phyloP scores from a whole-genome alignment of 1,140 invertebrate genomes.

The Holcopasites calliopsidis region DNA sequence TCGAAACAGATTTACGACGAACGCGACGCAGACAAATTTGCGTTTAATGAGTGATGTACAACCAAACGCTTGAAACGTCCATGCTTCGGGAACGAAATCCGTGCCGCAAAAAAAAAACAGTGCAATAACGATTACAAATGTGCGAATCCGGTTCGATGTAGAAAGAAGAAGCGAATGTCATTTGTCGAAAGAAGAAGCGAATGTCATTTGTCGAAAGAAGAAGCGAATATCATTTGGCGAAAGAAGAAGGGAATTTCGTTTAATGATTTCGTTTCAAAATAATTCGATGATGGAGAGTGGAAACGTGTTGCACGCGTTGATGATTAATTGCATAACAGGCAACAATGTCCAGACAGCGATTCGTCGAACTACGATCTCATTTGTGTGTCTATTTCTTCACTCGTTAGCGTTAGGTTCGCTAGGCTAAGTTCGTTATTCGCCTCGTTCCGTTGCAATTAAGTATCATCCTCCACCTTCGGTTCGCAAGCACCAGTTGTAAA shows the following conservation, averaged over 20 bases:
- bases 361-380: background rate
- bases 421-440: background rate
- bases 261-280: background rate
- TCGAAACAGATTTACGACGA: slow-evolving; percentile 42
- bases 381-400: background rate
- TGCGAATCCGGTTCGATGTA: no score
- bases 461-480: background rate
- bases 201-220: no score
- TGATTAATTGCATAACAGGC: background rate
- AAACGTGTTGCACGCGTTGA: background rate
- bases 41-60: slow-evolving; percentile 2
- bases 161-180: no score
- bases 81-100: background rate
- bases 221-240: no score
- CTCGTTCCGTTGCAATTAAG: slow-evolving; percentile 40
- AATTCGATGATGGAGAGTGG: no score
- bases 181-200: no score
- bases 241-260: no score
- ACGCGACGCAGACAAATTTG: slow-evolving; percentile 25
- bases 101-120: no score
- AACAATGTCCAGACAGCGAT: background rate
- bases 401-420: background rate
- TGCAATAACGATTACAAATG: no score
- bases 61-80: background rate
- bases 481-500: slow-evolving; percentile 34